These are phyloP conservation scores for Rhabdomys dilectus DNA, from an alignment of 2,113 vertebrate species.

Conservation along the genomic window DNA sequence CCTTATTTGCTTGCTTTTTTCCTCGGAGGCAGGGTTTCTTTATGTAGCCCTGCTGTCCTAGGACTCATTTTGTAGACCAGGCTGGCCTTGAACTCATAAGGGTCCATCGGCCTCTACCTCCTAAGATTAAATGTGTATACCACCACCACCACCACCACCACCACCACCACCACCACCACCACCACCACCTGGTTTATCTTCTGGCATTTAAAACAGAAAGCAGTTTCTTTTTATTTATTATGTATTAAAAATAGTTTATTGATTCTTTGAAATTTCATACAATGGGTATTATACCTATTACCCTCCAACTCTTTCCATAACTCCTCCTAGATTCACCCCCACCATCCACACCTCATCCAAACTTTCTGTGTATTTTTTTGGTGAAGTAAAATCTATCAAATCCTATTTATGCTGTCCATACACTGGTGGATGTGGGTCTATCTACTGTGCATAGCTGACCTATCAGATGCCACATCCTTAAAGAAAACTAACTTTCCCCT, in stretches of 20 bases:
- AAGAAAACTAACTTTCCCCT: neutral
- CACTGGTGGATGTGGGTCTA: neutral
- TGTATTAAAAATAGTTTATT: neutral
- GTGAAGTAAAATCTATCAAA: neutral
- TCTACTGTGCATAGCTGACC: neutral
- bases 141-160: no score
- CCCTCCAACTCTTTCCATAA: neutral
- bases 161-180: no score
- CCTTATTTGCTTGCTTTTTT: neutral
- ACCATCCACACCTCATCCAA: neutral
- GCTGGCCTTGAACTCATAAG: neutral
- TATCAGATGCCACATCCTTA: neutral
- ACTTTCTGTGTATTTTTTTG: neutral
- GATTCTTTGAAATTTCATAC: neutral
- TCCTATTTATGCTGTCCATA: neutral
- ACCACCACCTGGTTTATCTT: neutral
- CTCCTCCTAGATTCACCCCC: neutral
- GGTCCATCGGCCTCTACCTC: neutral
- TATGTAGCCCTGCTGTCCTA: neutral
- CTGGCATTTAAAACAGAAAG: constrained; percentile 2
- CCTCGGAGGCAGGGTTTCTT: neutral
- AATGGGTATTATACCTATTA: neutral
- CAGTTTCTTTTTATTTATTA: neutral
- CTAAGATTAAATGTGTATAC: neutral
- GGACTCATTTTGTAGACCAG: neutral